Evolutionary conservation across 2,113 vertebrate species (phyloP).

Genomic region (Hydrolagus affinis): DNA sequence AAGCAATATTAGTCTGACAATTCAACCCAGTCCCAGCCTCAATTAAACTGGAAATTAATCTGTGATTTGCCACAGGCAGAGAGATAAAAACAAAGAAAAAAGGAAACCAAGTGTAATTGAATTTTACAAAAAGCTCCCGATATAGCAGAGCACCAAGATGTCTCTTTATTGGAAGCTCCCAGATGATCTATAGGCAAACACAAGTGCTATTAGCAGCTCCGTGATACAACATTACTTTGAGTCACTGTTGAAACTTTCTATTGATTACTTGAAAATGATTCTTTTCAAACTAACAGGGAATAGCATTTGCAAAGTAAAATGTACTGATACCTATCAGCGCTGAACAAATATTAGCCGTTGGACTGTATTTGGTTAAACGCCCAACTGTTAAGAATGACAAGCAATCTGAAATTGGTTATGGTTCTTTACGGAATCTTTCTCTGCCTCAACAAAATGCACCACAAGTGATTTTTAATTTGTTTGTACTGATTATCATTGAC

Average conservation of each 20-base stretch:
- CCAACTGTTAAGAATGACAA: slow-evolving; percentile 38
- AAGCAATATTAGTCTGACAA: slow-evolving; percentile 29
- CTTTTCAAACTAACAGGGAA: slow-evolving; percentile 31
- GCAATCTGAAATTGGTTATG: slow-evolving; percentile 38
- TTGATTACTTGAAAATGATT: slow-evolving; percentile 34
- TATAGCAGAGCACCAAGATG: slow-evolving; percentile 24
- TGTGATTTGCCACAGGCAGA: slow-evolving; percentile 24
- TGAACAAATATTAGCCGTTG: slow-evolving; percentile 18
- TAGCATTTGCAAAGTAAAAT: slow-evolving; percentile 10
- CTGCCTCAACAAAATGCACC: slow-evolving; percentile 39
- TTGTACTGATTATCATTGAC: slow-evolving; percentile 47
- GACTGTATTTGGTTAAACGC: slow-evolving; percentile 26
- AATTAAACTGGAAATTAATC: slow-evolving; percentile 30
- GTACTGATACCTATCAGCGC: neutral
- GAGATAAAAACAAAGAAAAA: slow-evolving; percentile 29
- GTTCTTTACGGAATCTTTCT: neutral
- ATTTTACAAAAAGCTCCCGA: slow-evolving; percentile 30
- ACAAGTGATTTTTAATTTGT: slow-evolving; percentile 52
- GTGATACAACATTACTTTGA: slow-evolving; percentile 29
- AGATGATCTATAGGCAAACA: slow-evolving; percentile 29
- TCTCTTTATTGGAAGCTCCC: slow-evolving; percentile 28
- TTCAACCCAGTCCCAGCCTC: neutral
- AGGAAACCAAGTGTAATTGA: slow-evolving; percentile 27
- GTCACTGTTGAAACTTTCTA: slow-evolving; percentile 30
- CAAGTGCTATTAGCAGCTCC: slow-evolving; percentile 30